Base-by-base conservation (phyloP, 2,888 invertebrate genomes). In the Ectemnius cavifrons region DNA sequence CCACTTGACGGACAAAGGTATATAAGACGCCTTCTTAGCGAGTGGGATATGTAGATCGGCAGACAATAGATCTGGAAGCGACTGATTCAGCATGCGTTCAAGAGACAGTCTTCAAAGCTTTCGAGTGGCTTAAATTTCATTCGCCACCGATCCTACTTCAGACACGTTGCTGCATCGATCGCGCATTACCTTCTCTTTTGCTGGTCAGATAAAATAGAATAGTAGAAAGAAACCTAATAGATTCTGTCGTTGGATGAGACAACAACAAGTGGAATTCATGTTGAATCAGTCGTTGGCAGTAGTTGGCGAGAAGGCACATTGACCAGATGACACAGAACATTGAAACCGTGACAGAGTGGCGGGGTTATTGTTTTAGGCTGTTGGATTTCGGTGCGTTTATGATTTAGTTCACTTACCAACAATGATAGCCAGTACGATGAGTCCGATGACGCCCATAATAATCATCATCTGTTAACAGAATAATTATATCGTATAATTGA, bases 371-470 rank as follows among this genome's bases (percentile, higher is more conserved):
- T 23, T 37, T 37, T 37, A 37, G 37, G 37, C 37, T 4, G 37
- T 79, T 56, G 14, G 20, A 62, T 63, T 63, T 62, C 65, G 70
- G 62, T 71, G 71, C 67, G 47, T 47, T 16, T 37, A 49, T 57
- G n/a, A 27, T 45, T 45, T 45, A 37, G 6, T 13, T 75, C 85
- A 93, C 94, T 95, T 92, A 95, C 97, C 95, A 91, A 97, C 94
- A 90, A 95, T 94, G 88, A 97, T 95, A 91, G 96, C 95, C 92
- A 97, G 92, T 90, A 97, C 92, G 83, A 97, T 93, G 84, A 94
- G 94, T 82, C 95, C 96, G 90, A 97, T 96, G 85, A 95, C 95
- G 87, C 97, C 96, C 93, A 97, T 95, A 84, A 97, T 96, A 89
- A 97, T 94, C 97, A 97, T 97, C 97, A 97, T 97, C 94, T 92